phyloP scores from a whole-genome alignment of 2,113 vertebrate species.

The Meleagris gallopavo region DNA sequence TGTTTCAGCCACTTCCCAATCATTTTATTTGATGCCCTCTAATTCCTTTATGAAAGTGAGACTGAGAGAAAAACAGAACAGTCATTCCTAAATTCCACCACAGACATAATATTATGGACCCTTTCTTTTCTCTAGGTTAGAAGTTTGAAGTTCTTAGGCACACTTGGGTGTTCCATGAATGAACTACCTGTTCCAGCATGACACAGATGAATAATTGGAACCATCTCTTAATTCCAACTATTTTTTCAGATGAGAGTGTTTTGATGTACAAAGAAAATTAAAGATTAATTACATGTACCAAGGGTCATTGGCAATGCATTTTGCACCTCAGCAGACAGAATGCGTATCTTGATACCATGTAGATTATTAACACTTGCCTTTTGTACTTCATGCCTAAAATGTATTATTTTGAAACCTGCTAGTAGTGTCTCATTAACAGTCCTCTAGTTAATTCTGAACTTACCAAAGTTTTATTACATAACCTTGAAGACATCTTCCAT shows the following conservation, averaged over 20 bases:
- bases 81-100: neutral
- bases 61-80: neutral
- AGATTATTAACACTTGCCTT: conserved; percentile 11
- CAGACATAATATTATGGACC: neutral
- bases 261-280: conserved; percentile 29
- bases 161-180: neutral
- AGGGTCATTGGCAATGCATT: neutral
- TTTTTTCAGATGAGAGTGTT: neutral
- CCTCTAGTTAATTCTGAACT: conserved; percentile 30
- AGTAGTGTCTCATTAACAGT: conserved; percentile 28
- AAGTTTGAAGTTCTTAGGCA: neutral
- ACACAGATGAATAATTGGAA: neutral
- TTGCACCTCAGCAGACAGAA: conserved; percentile 20
- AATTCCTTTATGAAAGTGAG: neutral
- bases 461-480: neutral
- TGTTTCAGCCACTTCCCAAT: neutral
- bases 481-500: neutral
- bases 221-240: neutral
- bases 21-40: neutral
- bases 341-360: neutral
- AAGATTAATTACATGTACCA: conserved; percentile 6
- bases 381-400: neutral
- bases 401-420: neutral
- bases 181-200: neutral
- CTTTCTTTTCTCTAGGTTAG: neutral